A percentile compares a stretch with the other conserved stretches of the same genome.
phyloP scores from a whole-genome alignment of 2,888 invertebrate species.

The Drosophila picticornis region DNA sequence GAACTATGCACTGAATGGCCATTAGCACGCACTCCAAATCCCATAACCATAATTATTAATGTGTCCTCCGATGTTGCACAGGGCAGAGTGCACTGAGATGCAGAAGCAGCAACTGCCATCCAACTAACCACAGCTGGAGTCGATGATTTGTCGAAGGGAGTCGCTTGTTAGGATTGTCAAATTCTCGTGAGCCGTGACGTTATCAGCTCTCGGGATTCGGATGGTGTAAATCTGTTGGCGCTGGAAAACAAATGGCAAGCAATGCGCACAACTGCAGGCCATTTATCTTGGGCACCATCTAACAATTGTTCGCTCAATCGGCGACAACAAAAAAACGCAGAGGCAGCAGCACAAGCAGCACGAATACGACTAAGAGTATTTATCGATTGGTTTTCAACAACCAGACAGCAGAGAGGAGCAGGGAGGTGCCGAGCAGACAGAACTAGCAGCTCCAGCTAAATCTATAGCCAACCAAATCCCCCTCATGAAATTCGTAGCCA shows the following conservation, averaged over 20 bases:
- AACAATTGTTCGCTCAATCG: constrained; percentile 75
- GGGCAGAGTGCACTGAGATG: constrained; percentile 6
- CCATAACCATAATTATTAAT: constrained; percentile 78
- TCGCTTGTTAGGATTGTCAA: constrained; percentile 51
- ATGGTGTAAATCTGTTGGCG: constrained; percentile 56
- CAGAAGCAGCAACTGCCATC: not conserved
- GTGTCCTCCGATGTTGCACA: constrained; percentile 33
- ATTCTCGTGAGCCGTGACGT: constrained; percentile 22
- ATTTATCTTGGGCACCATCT: constrained; percentile 70
- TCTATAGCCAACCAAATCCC: constrained; percentile 30
- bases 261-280: constrained; percentile 75
- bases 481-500: constrained; percentile 54
- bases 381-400: constrained; percentile 76
- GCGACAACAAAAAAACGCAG: constrained; percentile 65
- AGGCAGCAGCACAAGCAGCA: constrained; percentile 15
- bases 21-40: constrained; percentile 70
- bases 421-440: not conserved
- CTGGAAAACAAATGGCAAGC: constrained; percentile 69
- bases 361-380: constrained; percentile 36
- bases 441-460: constrained; percentile 8
- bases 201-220: constrained; percentile 22
- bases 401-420: constrained; percentile 2
- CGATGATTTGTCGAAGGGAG: constrained; percentile 18
- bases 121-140: not conserved
- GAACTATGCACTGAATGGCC: constrained; percentile 64